Base-by-base conservation (phyloP, 2,113 vertebrate genomes). In the Pomatostomus ruficeps region DNA sequence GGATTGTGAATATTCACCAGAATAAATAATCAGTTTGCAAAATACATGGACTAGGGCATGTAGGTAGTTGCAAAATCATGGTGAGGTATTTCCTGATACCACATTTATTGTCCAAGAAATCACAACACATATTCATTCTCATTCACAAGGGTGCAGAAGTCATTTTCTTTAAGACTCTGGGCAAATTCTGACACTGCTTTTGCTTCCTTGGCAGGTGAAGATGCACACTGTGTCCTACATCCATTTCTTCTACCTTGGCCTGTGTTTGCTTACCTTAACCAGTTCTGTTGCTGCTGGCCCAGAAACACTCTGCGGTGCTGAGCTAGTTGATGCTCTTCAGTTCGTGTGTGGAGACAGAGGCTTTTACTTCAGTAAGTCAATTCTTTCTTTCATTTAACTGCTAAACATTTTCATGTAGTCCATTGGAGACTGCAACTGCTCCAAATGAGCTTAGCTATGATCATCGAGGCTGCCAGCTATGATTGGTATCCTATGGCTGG, bases 351-450 rank as follows among this genome's bases (percentile, higher is more conserved):
- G 99, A 97, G 99, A 99, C 88, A 98, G 99, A 98, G 99, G 99
- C 97, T 99, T 99, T 98, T 99, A 99, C 98, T 99, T 99, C 98
- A 99, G 99, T 99, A 99, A 99, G 99, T 99, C 97, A 97, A 97
- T 82, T 45, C 95, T 97, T 98, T 98, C 96, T 96, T 97, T 98
- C 96, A 85, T 97, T 96, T 97, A 95, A 88, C 93, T 97, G 36
- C 95, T 93, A 79, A 96, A 91, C 65, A 85, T 93, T 93, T 92
- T 70, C 86, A 76, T 75, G 75, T 93, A 96, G 95, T 93, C 73
- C 85, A 81, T 65, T 97, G 96, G 79, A 66, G 17, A 73, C 73
- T 93, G 43, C 73, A 85, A 31, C 80, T 40, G 3, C 43, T 97
- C 78, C 95, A 95, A 79, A 59, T 71, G 23, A 57, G 29, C 21